phyloP scores from a whole-genome alignment of 2,888 invertebrate genomes.

The Pandemis cinnamomeana region DNA sequence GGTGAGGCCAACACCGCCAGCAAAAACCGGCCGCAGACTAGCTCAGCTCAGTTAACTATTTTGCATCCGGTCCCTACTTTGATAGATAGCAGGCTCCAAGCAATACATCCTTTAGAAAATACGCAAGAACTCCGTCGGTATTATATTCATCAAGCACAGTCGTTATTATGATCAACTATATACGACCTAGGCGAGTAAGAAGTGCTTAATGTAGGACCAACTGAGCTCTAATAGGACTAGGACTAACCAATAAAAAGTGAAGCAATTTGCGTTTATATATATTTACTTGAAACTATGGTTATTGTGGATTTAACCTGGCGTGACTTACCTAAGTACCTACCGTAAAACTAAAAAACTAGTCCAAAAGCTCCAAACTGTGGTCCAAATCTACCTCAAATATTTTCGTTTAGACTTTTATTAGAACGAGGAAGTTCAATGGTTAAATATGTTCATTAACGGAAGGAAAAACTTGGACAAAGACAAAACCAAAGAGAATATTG shows the following conservation, averaged over 20 bases:
- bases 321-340: too few relatives aligned
- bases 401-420: too few relatives aligned
- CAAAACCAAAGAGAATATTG: too few relatives aligned
- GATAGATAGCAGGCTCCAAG: constrained; percentile 48
- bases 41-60: constrained; percentile 48
- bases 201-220: background rate
- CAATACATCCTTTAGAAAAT: constrained; percentile 41
- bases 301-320: background rate
- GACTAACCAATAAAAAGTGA: background rate
- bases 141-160: constrained; percentile 38
- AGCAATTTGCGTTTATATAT: background rate
- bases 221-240: background rate
- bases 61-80: constrained; percentile 56
- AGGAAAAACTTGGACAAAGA: too few relatives aligned
- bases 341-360: too few relatives aligned
- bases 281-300: too few relatives aligned
- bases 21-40: constrained; percentile 56
- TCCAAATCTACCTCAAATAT: too few relatives aligned
- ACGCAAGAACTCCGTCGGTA: constrained; percentile 37
- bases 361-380: too few relatives aligned
- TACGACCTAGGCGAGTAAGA: constrained; percentile 10
- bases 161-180: constrained; percentile 31
- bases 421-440: too few relatives aligned
- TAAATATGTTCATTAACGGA: too few relatives aligned
- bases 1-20: constrained; percentile 52